phyloP scores from a whole-genome alignment of 2,113 vertebrate species.

The Coregonus clupeaformis region DNA sequence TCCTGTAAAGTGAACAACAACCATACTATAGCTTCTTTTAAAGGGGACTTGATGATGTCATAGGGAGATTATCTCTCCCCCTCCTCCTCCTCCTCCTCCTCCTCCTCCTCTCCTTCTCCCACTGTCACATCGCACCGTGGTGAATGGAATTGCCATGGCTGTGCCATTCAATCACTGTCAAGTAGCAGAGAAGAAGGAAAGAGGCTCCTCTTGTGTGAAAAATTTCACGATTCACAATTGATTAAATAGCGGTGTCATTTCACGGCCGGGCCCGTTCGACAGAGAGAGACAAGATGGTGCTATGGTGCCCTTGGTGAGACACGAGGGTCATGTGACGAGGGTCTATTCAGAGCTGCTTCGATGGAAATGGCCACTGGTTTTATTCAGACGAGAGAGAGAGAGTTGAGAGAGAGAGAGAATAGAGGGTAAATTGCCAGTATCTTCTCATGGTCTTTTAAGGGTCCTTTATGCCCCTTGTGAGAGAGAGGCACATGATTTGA shows the following conservation, averaged over 20 bases:
- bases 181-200: conserved; percentile 58
- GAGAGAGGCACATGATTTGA: no score
- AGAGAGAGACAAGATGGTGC: conserved; percentile 49
- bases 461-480: no score
- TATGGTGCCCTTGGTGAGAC: conserved; percentile 57
- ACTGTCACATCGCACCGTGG: conserved; percentile 54
- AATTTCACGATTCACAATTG: conserved; percentile 74
- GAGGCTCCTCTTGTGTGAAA: conserved; percentile 70
- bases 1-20: conserved; percentile 25
- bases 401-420: background rate
- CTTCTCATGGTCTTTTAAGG: no score
- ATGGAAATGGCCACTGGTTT: background rate
- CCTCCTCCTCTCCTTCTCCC: conserved; percentile 54
- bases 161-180: conserved; percentile 77
- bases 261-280: conserved; percentile 45
- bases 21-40: conserved; percentile 52
- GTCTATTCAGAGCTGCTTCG: background rate
- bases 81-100: background rate
- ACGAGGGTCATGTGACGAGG: conserved; percentile 29
- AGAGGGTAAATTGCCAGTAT: background rate
- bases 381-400: background rate
- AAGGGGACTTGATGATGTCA: conserved; percentile 57
- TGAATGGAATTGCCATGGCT: conserved; percentile 74
- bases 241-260: conserved; percentile 75
- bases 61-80: conserved; percentile 53